Percentiles rank a stretch among this genome's conserved stretches.
Evolutionary conservation across 92 coral and sea anemone species (phyloP).

Genomic region (Meandrina meandrites): DNA sequence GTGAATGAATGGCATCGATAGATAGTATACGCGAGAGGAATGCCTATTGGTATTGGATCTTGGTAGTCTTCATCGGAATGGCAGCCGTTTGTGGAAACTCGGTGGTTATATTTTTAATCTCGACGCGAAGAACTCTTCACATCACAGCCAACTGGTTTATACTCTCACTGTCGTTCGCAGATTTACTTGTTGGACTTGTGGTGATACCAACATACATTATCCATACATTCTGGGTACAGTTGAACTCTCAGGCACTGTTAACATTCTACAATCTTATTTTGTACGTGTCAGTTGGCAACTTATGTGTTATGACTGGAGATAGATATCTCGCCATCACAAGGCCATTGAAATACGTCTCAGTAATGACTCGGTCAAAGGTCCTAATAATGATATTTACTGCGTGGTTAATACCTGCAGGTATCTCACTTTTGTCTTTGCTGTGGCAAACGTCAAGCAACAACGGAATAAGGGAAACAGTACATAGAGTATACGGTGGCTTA

Average conservation of each 20-base stretch:
- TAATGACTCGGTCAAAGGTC: constrained; percentile 29
- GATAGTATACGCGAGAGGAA: background rate
- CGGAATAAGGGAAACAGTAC: background rate
- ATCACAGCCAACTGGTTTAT: constrained; percentile 37
- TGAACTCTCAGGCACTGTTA: background rate
- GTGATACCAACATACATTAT: constrained; percentile 32
- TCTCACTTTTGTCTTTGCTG: constrained; percentile 8
- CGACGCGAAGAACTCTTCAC: constrained; percentile 17
- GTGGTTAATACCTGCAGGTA: constrained; percentile 15
- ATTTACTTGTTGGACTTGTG: constrained; percentile 20
- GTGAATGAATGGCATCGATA: background rate
- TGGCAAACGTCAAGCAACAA: constrained; percentile 3
- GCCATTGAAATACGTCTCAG: constrained; percentile 13
- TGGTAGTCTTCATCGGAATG: constrained; percentile 11
- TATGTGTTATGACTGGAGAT: constrained; percentile 30
- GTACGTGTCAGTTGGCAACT: constrained; percentile 20
- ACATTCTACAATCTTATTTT: constrained; percentile 20
- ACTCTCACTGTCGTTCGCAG: constrained; percentile 33
- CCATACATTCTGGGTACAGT: constrained; percentile 20
- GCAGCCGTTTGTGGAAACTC: constrained; percentile 14
- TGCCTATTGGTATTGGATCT: constrained; percentile 23
- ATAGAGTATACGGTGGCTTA: constrained; percentile 8
- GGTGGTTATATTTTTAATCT: constrained; percentile 17
- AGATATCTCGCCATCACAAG: constrained; percentile 33
- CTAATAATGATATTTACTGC: background rate